Evolutionary conservation across 2,888 invertebrate species (phyloP), one percentile per base, ranked within the genome.

Genomic region (Ptychoptera contaminata): DNA sequence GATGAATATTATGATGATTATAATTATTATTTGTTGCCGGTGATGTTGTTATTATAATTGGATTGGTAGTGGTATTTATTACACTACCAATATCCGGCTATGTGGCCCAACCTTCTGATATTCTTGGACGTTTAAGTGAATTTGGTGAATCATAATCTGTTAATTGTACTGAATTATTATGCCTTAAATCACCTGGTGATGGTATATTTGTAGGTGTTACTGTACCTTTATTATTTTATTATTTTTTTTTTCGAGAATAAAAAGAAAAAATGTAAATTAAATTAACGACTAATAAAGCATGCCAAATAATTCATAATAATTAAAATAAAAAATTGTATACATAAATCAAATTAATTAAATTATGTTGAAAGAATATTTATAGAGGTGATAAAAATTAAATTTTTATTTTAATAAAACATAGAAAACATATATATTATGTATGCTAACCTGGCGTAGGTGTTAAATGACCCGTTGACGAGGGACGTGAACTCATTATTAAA

Each of bases 41-140:
- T 47, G 31, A 12, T 45, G 37, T 12, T 44, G 35, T 11, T n/a
- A n/a, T n/a, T 47, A 37, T 16, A 15, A 37, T 37, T 37, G 37
- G 37, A n/a, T 42, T 43, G 30, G 32, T 30, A 16, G 16, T 41
- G 45, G 36, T 44, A 41, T 45, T 23, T 23, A 23, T 23, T 23
- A 23, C 23, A 23, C 23, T 23, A 23, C 23, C 23, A 12, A 16
- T 45, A 16, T 36, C 50, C 53, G 62, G 76, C 84, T 86, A 87
- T 79, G 87, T 84, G 66, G 83, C 79, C 92, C 93, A 93, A 49
- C 83, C 82, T 62, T 92, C 92, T 45, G 76, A 74, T 62, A 92
- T 79, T 67, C 92, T 79, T 58, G 86, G 80, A 62, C 91, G 77
- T 70, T 93, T 93, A 67, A 82, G 60, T 12, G 54, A 53, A 51